Conservation (phyloP, 2,797 vertebrate genomes). For the Graptemys geographica region DNA sequence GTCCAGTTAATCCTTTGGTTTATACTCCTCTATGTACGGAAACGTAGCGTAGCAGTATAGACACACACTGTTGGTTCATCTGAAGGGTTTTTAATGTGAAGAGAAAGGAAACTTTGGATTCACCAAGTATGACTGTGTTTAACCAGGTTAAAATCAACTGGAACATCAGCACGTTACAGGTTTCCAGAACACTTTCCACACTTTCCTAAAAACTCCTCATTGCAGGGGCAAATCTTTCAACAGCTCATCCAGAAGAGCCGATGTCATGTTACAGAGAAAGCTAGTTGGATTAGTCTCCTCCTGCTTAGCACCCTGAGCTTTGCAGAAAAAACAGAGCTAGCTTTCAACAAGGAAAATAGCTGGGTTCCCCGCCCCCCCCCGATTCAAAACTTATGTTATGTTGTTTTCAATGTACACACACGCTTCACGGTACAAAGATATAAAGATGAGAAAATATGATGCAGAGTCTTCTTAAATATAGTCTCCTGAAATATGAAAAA, state of each 20-base stretch:
- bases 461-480: constrained; percentile 45
- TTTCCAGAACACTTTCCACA: background rate
- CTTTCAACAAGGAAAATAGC: background rate
- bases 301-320: constrained; percentile 16
- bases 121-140: background rate
- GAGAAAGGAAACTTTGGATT: constrained; percentile 36
- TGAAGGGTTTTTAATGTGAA: constrained; percentile 49
- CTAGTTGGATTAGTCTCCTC: constrained; percentile 36
- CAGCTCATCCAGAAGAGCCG: constrained; percentile 21
- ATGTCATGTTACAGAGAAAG: constrained; percentile 6
- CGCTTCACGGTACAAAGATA: constrained; percentile 14
- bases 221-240: constrained; percentile 2
- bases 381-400: background rate
- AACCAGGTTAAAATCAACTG: constrained; percentile 51
- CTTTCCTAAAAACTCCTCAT: background rate
- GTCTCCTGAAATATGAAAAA: constrained; percentile 50
- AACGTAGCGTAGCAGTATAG: background rate
- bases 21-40: background rate
- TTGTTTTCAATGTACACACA: background rate
- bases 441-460: constrained; percentile 1
- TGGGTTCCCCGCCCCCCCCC: background rate
- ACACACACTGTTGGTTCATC: constrained; percentile 4
- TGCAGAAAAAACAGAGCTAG: constrained; percentile 18
- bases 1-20: constrained; percentile 14
- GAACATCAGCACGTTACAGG: constrained; percentile 32